phyloP scores from a whole-genome alignment of 1,140 invertebrate genomes.

The Zaprionus africanus region DNA sequence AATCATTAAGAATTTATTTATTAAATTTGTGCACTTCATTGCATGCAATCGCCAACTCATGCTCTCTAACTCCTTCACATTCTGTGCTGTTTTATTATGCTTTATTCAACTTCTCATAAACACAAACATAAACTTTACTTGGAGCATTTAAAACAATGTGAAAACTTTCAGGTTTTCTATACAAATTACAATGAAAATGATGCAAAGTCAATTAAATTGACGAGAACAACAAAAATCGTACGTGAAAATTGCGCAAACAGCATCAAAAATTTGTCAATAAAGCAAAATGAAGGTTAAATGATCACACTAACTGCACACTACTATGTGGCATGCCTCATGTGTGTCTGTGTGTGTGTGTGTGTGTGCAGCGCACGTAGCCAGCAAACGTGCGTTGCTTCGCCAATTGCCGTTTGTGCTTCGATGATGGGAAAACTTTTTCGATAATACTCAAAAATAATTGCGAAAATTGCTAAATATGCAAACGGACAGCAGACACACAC shows the following conservation, averaged over 20 bases:
- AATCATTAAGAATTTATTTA: no score
- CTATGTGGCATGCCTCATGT: conserved; percentile 15
- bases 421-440: conserved; percentile 82
- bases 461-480: conserved; percentile 71
- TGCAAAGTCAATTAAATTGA: background rate
- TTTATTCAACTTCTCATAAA: no score
- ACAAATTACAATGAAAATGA: background rate
- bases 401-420: conserved; percentile 67
- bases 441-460: conserved; percentile 83
- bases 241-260: conserved; percentile 19
- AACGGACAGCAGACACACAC: conserved; percentile 40
- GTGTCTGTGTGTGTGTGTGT: conserved; percentile 19
- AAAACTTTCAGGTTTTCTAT: background rate
- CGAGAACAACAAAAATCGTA: background rate
- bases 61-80: no score
- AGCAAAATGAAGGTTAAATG: conserved; percentile 34
- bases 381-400: conserved; percentile 67
- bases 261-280: conserved; percentile 5
- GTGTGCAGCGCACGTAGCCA: conserved; percentile 58
- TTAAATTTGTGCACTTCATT: no score
- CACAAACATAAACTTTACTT: background rate
- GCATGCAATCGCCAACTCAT: no score
- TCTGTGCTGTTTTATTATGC: no score
- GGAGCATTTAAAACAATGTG: background rate
- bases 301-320: conserved; percentile 19